phyloP scores from a whole-genome alignment of 2,797 vertebrate species.

The Ibycter americanus region DNA sequence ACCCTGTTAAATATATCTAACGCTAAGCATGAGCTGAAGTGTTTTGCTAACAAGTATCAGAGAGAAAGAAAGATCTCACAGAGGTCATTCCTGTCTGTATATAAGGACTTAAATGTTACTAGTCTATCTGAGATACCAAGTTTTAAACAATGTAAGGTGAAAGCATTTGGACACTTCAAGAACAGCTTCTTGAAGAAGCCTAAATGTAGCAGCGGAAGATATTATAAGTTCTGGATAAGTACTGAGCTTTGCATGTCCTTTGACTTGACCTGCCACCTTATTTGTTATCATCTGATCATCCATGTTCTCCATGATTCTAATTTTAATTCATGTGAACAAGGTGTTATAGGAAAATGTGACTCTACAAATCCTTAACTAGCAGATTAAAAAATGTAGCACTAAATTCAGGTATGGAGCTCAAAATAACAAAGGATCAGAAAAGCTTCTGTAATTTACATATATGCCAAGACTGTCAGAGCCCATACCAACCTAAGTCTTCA shows the following conservation, averaged over 20 bases:
- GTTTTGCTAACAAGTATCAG: not conserved
- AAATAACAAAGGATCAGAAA: conserved; percentile 27
- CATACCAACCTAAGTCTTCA: not conserved
- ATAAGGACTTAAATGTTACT: not conserved
- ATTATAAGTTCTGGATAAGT: not conserved
- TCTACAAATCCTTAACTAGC: conserved; percentile 19
- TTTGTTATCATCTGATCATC: not conserved
- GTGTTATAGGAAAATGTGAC: not conserved
- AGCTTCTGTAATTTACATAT: not conserved
- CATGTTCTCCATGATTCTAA: not conserved
- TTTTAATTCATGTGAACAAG: conserved; percentile 20
- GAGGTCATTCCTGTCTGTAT: not conserved
- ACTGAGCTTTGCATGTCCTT: not conserved
- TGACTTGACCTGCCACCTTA: not conserved
- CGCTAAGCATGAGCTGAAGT: not conserved
- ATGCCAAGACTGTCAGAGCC: not conserved
- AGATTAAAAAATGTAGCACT: conserved; percentile 35
- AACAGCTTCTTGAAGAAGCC: not conserved
- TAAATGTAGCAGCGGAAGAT: not conserved
- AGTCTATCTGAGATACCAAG: not conserved
- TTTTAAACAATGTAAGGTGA: not conserved
- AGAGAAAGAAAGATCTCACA: not conserved
- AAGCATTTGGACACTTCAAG: not conserved
- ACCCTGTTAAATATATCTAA: not conserved
- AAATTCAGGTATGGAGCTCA: conserved; percentile 14